Percentiles rank a stretch among this genome's conserved stretches.
Conservation (phyloP, 2,797 vertebrate species). For the Sebastes nivosus region DNA sequence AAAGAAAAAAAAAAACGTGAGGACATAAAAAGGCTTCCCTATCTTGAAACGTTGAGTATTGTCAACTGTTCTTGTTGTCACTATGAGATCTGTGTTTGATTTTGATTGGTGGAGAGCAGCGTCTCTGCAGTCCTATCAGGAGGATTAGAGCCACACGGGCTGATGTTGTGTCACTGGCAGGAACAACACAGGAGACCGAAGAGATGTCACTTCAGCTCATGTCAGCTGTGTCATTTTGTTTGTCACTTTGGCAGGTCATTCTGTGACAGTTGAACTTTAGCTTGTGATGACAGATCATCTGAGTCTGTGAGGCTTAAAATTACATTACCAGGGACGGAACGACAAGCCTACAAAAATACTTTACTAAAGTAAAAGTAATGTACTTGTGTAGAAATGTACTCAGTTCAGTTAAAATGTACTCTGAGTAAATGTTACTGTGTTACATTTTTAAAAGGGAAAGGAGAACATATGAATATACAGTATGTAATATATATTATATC, state of each 20-base stretch:
- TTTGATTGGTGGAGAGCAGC: conserved; percentile 35
- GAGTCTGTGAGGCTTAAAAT: conserved; percentile 37
- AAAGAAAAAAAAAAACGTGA: background rate
- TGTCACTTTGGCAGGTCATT: conserved; percentile 43
- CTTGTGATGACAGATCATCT: conserved; percentile 27
- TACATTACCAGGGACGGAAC: background rate
- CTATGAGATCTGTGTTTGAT: conserved; percentile 7
- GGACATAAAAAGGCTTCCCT: conserved; percentile 10
- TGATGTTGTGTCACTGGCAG: conserved; percentile 53
- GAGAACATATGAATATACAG: no score
- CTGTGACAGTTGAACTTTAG: conserved; percentile 47
- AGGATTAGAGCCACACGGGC: conserved; percentile 35
- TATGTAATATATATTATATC: no score
- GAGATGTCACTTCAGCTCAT: conserved; percentile 42
- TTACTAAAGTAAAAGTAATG: background rate
- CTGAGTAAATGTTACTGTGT: background rate
- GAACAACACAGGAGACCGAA: conserved; percentile 24
- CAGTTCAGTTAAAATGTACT: background rate
- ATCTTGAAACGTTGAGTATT: conserved; percentile 3
- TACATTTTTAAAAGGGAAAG: background rate
- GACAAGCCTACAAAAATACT: background rate
- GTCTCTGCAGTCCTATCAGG: conserved; percentile 37
- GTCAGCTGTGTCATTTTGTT: conserved; percentile 41
- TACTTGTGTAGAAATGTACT: background rate
- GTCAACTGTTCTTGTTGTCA: conserved; percentile 9